These are phyloP conservation scores for Amphiprion ocellaris DNA, from an alignment of 2,113 vertebrate species.

Conservation along the genomic window DNA sequence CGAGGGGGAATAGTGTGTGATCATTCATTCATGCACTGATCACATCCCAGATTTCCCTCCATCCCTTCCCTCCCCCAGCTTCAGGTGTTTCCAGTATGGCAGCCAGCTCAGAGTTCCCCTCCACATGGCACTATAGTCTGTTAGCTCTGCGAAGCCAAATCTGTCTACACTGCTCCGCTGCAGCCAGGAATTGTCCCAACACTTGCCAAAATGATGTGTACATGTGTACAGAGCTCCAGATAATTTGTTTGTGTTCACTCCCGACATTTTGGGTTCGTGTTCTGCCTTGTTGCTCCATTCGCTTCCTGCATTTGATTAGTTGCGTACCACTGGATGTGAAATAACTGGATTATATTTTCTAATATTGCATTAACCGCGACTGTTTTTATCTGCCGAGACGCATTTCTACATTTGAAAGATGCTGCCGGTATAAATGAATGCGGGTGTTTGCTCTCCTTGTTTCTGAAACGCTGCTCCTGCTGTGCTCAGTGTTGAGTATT, in stretches of 20 bases:
- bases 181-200: slow-evolving; percentile 2
- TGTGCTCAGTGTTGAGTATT: slow-evolving; percentile 44
- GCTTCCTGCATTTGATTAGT: neutral
- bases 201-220: slow-evolving; percentile 43
- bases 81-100: slow-evolving; percentile 61
- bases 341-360: neutral
- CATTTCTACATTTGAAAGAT: slow-evolving; percentile 31
- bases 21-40: slow-evolving; percentile 29
- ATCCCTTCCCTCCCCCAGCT: slow-evolving; percentile 12
- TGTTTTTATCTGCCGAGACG: slow-evolving; percentile 25
- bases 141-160: slow-evolving; percentile 54
- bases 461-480: slow-evolving; percentile 47
- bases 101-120: slow-evolving; percentile 61
- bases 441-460: slow-evolving; percentile 51
- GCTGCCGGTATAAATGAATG: slow-evolving; percentile 29
- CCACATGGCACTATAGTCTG: slow-evolving; percentile 63
- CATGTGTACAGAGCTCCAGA: slow-evolving; percentile 39
- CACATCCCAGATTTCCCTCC: slow-evolving; percentile 7
- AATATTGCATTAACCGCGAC: slow-evolving; percentile 5
- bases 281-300: neutral
- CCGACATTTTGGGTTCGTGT: neutral
- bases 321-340: neutral
- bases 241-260: slow-evolving; percentile 36
- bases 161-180: slow-evolving; percentile 13
- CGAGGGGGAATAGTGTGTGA: neutral